phyloP scores from a whole-genome alignment of 2,888 invertebrate genomes.

The Luperina nickerlii region DNA sequence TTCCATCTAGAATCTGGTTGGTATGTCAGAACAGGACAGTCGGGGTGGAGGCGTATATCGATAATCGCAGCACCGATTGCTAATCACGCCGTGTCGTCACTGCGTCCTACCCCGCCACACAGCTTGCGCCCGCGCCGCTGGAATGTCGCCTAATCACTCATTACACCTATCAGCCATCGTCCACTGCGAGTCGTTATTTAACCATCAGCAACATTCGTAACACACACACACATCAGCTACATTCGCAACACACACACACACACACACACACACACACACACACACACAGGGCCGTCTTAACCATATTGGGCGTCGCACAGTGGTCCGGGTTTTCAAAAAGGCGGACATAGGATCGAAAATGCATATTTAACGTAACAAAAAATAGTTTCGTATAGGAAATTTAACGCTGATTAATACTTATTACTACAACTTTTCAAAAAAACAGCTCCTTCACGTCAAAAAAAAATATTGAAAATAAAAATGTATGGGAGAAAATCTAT shows the following conservation, averaged over 20 bases:
- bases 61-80: not conserved
- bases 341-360: too few species aligned
- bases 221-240: slow-evolving; percentile 7
- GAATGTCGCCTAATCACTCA: slow-evolving; percentile 61
- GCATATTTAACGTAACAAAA: too few species aligned
- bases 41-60: not conserved
- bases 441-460: too few species aligned
- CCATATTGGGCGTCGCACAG: too few species aligned
- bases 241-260: slow-evolving; percentile 10
- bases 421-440: too few species aligned
- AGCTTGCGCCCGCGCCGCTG: not conserved
- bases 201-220: slow-evolving; percentile 41
- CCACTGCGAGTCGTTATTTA: slow-evolving; percentile 33
- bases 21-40: not conserved
- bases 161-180: slow-evolving; percentile 25
- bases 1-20: not conserved
- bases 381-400: too few species aligned
- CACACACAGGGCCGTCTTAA: not conserved
- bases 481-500: too few species aligned
- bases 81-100: slow-evolving; percentile 24
- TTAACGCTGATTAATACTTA: too few species aligned
- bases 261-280: slow-evolving; percentile 25
- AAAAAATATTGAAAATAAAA: too few species aligned
- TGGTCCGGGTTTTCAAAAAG: too few species aligned
- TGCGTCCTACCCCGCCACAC: too few species aligned